Conservation (phyloP, 1,140 invertebrate genomes). For the Colletes latitarsis region DNA sequence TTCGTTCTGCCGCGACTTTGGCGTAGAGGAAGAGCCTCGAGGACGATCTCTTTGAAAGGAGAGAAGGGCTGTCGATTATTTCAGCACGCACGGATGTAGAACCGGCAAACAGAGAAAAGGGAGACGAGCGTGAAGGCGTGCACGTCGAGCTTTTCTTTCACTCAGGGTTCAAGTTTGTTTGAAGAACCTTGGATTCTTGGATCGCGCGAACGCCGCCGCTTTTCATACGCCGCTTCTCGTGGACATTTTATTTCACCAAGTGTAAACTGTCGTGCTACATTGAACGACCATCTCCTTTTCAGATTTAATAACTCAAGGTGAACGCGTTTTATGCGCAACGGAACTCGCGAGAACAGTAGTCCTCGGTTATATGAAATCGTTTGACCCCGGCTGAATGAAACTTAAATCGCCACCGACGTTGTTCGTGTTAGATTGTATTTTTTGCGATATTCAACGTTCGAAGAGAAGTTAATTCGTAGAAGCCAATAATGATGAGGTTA, state of each 20-base stretch:
- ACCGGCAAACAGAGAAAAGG: slow-evolving; percentile 26
- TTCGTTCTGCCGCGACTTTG: neutral
- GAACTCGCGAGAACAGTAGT: too few relatives aligned
- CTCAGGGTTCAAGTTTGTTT: slow-evolving; percentile 48
- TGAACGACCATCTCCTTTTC: neutral
- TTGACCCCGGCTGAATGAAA: too few relatives aligned
- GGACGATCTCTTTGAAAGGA: slow-evolving; percentile 28
- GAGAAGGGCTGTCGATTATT: slow-evolving; percentile 36
- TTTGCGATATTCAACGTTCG: too few relatives aligned
- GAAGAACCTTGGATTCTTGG: slow-evolving; percentile 42
- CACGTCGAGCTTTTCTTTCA: slow-evolving; percentile 24
- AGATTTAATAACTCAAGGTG: too few relatives aligned
- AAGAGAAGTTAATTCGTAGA: too few relatives aligned
- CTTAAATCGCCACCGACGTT: too few relatives aligned
- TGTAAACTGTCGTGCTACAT: neutral
- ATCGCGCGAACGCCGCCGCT: neutral
- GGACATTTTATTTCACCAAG: neutral
- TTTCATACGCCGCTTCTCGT: neutral
- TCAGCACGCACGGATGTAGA: slow-evolving; percentile 1
- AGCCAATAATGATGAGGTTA: too few relatives aligned
- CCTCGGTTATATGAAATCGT: too few relatives aligned
- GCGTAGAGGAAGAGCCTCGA: slow-evolving; percentile 23
- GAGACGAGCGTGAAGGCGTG: slow-evolving; percentile 20
- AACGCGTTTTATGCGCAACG: too few relatives aligned
- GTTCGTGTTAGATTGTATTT: too few relatives aligned